Percentiles rank a stretch among this genome's conserved stretches.
These are phyloP conservation scores for Sitta europaea DNA, from an alignment of 2,113 vertebrate species.

Conservation along the genomic window DNA sequence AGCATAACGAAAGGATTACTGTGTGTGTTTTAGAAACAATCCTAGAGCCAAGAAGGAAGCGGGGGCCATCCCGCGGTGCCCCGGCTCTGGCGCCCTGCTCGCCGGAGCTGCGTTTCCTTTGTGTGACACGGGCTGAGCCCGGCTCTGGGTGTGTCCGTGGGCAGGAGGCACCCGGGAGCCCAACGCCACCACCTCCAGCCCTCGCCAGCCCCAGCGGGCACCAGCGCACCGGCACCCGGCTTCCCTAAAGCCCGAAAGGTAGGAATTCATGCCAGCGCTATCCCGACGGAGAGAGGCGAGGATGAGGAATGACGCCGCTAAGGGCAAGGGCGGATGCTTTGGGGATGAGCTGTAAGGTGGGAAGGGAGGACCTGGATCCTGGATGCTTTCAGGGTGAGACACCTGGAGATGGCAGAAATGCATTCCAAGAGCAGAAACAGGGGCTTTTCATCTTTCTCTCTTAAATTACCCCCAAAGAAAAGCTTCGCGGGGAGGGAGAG, in stretches of 20 bases:
- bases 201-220: not conserved
- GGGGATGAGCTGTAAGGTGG: not conserved
- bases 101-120: conserved; percentile 61
- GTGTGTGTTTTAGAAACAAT: not conserved
- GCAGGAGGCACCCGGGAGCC: conserved; percentile 34
- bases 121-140: conserved; percentile 61
- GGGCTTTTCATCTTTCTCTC: not conserved
- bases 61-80: conserved; percentile 2
- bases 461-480: conserved; percentile 25
- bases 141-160: conserved; percentile 74
- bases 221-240: not conserved
- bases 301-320: not conserved
- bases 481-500: not conserved
- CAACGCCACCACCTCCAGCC: not conserved
- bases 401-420: not conserved
- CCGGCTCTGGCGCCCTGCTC: not conserved
- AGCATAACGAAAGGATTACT: not conserved
- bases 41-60: not conserved
- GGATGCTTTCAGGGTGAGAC: not conserved
- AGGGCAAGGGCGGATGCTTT: not conserved
- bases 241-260: not conserved
- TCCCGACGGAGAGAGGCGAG: not conserved
- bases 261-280: not conserved
- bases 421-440: not conserved
- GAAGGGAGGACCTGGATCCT: not conserved